Conservation (phyloP, 2,113 vertebrate species). For the Pterocles burchelli region DNA sequence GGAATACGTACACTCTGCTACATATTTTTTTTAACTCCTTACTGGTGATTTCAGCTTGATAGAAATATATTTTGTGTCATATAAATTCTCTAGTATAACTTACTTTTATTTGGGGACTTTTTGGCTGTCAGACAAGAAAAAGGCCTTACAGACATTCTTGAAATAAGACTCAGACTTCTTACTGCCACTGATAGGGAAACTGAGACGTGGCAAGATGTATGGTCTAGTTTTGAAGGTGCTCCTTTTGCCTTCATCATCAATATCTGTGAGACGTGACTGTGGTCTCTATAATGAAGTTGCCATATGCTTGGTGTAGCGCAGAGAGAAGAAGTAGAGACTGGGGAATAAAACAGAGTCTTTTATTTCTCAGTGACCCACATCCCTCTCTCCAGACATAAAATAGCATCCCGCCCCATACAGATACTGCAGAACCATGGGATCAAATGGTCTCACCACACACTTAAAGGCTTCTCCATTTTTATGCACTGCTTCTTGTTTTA, state of each 20-base stretch:
- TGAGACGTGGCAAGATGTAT: neutral
- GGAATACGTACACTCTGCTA: neutral
- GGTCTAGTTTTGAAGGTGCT: neutral
- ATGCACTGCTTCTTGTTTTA: neutral
- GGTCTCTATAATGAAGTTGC: neutral
- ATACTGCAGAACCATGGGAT: neutral
- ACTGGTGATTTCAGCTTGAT: neutral
- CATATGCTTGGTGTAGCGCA: neutral
- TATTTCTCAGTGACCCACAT: neutral
- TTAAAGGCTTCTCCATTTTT: neutral
- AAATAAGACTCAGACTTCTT: neutral
- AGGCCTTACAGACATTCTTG: neutral
- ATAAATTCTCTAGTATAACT: neutral
- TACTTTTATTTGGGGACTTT: neutral
- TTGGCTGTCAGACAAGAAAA: neutral
- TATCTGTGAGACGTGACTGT: neutral
- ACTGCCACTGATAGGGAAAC: neutral
- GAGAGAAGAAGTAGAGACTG: neutral
- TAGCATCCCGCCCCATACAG: neutral
- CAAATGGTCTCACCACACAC: neutral
- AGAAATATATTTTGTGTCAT: neutral
- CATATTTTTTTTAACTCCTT: neutral
- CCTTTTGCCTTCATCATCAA: neutral
- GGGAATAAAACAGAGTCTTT: neutral
- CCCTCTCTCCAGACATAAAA: neutral